Conservation (phyloP, 2,797 vertebrate species). For the Malacoctenus gilli region DNA sequence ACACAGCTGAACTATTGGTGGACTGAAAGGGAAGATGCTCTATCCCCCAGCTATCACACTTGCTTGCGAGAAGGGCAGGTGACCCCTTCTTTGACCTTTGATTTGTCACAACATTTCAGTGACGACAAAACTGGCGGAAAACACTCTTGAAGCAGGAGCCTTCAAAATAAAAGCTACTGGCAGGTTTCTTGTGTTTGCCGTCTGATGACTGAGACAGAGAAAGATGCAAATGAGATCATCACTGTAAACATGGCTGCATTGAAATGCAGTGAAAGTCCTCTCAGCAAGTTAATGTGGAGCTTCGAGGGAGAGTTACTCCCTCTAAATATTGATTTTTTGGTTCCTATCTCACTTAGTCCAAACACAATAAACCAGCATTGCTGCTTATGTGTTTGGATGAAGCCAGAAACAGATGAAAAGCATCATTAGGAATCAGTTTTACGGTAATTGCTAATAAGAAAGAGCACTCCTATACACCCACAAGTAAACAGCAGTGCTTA, state of each 20-base stretch:
- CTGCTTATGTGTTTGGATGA: neutral
- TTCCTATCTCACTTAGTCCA: neutral
- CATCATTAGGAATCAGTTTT: neutral
- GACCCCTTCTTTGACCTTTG: too few relatives aligned
- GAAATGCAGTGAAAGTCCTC: neutral
- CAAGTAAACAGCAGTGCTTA: neutral
- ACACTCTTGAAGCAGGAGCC: too few relatives aligned
- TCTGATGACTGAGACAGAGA: neutral
- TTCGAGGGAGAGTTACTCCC: neutral
- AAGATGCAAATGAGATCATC: conserved; percentile 2
- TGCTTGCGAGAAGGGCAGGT: too few relatives aligned
- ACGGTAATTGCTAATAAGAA: conserved; percentile 1
- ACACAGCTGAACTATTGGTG: too few relatives aligned
- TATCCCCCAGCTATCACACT: too few relatives aligned
- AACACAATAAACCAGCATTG: neutral
- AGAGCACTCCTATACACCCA: neutral
- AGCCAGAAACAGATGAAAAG: conserved; percentile 8
- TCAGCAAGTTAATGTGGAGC: neutral
- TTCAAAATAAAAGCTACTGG: too few relatives aligned
- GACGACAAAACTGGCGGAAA: too few relatives aligned
- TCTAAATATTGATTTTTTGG: neutral
- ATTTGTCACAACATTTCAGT: too few relatives aligned
- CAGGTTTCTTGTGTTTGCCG: neutral
- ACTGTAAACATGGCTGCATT: neutral
- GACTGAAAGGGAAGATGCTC: too few relatives aligned